Evolutionary conservation across 2,797 vertebrate species (phyloP), one percentile per base, ranked within the genome.

Genomic region (Oreonectes daqikongensis): DNA sequence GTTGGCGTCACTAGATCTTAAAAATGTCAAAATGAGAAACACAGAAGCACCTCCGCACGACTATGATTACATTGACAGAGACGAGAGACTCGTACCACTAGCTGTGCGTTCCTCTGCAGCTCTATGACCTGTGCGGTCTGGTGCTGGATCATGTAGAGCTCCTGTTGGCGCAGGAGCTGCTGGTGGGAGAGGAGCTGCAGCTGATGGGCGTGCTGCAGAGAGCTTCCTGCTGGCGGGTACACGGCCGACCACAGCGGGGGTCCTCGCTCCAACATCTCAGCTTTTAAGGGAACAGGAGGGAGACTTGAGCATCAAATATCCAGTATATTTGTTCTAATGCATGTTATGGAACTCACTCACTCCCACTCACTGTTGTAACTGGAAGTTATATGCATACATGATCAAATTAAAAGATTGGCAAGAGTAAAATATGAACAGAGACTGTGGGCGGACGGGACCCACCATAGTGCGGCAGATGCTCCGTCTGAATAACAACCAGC

Each of bases 121-220:
- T 98, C 96, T 92, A 98, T 92, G 85, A 97, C 96, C 12, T 99
- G 97, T 1, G 95, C 96, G 0, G 97, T 95, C 87, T 99, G 97
- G 88, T 99, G 97, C 88, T 99, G 96, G 86, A 99, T 93, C 93
- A 99, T 95, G 84, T 96, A 94, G 4, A 99, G 87, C 87, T 99
- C 98, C 0, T 99, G 97, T 86, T 99, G 98, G 26, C 97, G 89
- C 52, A 99, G 91, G 85, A 99, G 94, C 89, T 98, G 96, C 87
- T 99, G 98, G 86, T 99, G 97, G 14, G 97, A 98, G 79, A 99
- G 94, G 10, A 99, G 94, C 91, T 98, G 98, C 57, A 99, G 95
- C 90, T 99, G 97, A 88, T 98, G 97, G 0, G 97, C 97, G 0
- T 98, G 98, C 86, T 99, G 98, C 81, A 99, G 93, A 52, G 96